Evolutionary conservation across 2,888 invertebrate genomes (phyloP).

Genomic region (Pseudoips prasinana): DNA sequence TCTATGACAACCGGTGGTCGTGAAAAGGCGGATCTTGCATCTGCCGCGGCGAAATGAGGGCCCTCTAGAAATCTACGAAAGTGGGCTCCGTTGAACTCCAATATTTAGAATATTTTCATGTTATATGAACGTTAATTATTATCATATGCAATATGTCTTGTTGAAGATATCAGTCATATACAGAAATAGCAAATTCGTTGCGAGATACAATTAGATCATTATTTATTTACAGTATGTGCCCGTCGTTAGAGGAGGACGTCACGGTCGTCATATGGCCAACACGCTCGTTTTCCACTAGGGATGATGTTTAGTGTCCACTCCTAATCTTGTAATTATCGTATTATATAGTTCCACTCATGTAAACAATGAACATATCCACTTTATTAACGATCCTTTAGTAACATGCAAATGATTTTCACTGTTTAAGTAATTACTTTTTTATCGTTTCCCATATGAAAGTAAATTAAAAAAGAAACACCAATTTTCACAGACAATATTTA

Average conservation of each 20-base stretch:
- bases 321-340: too few species aligned
- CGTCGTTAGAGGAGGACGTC: constrained; percentile 33
- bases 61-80: constrained; percentile 71
- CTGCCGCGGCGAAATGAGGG: constrained; percentile 54
- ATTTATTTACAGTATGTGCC: constrained; percentile 73
- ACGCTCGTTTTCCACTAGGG: constrained; percentile 48
- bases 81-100: constrained; percentile 37
- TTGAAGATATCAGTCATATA: constrained; percentile 42
- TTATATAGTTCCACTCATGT: constrained; percentile 44
- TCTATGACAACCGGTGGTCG: constrained; percentile 47
- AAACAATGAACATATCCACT: too few species aligned
- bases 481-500: constrained; percentile 45
- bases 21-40: constrained; percentile 40
- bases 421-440: too few species aligned
- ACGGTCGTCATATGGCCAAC: constrained; percentile 52
- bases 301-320: constrained; percentile 50
- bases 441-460: too few species aligned
- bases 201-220: constrained; percentile 77
- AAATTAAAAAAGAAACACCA: neutral
- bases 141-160: constrained; percentile 10
- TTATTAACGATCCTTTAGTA: too few species aligned
- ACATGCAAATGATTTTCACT: too few species aligned
- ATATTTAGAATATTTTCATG: constrained; percentile 23
- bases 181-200: constrained; percentile 64
- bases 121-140: constrained; percentile 10